Percentiles rank a stretch among this genome's conserved stretches.
Conservation (phyloP, 2,888 invertebrate species). For the Serrognathus titanus region DNA sequence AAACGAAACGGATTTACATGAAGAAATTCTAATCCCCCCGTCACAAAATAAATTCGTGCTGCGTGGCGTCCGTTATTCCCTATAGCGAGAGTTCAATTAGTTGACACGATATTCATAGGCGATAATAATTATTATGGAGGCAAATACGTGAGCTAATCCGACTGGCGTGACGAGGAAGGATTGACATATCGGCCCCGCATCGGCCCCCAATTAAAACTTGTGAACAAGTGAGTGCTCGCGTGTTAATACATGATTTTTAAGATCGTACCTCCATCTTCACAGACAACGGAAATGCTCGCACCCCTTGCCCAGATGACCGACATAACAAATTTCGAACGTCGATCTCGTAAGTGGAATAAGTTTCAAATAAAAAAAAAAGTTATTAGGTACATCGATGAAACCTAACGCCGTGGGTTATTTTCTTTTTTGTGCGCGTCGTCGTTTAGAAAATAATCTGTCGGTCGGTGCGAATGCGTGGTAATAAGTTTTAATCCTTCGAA, state of each 20-base stretch:
- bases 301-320: no score
- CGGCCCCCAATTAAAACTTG: slow-evolving; percentile 30
- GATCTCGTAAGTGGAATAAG: no score
- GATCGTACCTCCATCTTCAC: neutral
- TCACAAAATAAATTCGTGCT: neutral
- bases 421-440: no score
- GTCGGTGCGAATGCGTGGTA: no score
- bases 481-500: no score
- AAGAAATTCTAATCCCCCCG: neutral
- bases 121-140: slow-evolving; percentile 29
- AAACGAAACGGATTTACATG: neutral
- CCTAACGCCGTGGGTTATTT: no score
- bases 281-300: no score
- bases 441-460: no score
- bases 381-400: no score
- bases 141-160: slow-evolving; percentile 26
- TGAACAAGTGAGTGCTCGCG: slow-evolving; percentile 20
- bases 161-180: slow-evolving; percentile 23
- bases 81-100: slow-evolving; percentile 25
- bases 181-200: slow-evolving; percentile 25
- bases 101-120: slow-evolving; percentile 31
- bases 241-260: slow-evolving; percentile 4
- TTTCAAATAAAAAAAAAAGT: no score
- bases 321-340: no score
- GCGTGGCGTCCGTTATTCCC: neutral